phyloP scores from a whole-genome alignment of 2,113 vertebrate species.

The Eolophus roseicapilla region DNA sequence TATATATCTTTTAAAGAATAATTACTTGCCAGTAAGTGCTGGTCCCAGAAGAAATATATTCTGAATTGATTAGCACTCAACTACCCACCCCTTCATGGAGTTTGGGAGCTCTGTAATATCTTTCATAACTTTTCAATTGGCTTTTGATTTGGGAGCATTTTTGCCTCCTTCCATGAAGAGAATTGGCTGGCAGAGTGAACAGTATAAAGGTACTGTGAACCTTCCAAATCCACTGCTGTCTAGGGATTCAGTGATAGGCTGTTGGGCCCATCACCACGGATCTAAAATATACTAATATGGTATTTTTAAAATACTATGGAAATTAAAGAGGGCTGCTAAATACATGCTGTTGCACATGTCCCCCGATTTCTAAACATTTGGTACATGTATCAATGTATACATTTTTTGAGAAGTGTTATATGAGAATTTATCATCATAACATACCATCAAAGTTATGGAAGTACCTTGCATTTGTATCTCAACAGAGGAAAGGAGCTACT shows the following conservation, averaged over 20 bases:
- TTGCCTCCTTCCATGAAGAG: background rate
- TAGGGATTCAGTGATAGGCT: rapidly evolving
- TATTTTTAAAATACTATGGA: background rate
- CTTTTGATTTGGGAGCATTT: background rate
- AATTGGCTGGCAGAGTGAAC: background rate
- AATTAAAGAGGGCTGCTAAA: background rate
- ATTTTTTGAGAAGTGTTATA: background rate
- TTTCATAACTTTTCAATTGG: background rate
- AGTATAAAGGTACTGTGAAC: background rate
- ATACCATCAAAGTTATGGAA: background rate
- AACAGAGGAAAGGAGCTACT: background rate
- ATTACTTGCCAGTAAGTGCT: constrained; percentile 23
- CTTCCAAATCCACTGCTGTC: background rate
- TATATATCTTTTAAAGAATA: constrained; percentile 8
- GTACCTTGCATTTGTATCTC: background rate
- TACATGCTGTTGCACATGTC: rapidly evolving
- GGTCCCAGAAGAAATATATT: constrained; percentile 21
- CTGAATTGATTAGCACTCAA: constrained; percentile 12
- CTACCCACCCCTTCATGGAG: background rate
- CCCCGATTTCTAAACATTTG: background rate
- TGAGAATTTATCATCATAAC: background rate
- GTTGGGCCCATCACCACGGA: background rate
- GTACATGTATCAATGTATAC: rapidly evolving
- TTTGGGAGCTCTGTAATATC: background rate
- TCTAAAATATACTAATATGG: background rate